phyloP scores from a whole-genome alignment of 2,888 invertebrate species.

The Archaeoteleia sp. region DNA sequence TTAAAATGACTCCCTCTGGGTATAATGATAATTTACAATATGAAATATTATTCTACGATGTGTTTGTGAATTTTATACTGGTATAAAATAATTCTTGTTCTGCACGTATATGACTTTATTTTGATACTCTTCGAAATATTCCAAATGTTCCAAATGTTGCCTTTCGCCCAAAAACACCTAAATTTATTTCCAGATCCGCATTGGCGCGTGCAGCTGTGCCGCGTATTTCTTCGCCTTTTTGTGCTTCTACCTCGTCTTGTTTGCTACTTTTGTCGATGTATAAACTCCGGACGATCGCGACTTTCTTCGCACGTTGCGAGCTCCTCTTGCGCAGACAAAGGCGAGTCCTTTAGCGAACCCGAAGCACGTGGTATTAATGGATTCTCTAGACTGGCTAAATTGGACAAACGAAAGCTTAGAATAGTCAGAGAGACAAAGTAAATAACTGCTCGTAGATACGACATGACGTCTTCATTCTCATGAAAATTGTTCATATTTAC shows the following conservation, averaged over 20 bases:
- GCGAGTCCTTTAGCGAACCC: slow-evolving; percentile 27
- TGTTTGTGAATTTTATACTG: too few species aligned
- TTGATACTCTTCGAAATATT: slow-evolving; percentile 11
- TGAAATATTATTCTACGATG: too few species aligned
- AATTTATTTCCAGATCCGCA: slow-evolving; percentile 34
- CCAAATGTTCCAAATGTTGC: too few species aligned
- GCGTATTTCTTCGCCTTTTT: slow-evolving; percentile 41
- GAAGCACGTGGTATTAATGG: slow-evolving; percentile 53
- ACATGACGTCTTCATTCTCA: slow-evolving; percentile 21
- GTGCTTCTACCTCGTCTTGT: slow-evolving; percentile 5
- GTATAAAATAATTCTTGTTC: too few species aligned
- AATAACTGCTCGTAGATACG: slow-evolving; percentile 16
- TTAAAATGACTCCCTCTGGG: too few species aligned
- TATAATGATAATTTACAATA: too few species aligned
- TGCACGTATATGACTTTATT: slow-evolving; percentile 23
- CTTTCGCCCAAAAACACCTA: slow-evolving; percentile 22
- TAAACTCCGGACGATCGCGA: slow-evolving; percentile 41
- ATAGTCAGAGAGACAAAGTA: slow-evolving; percentile 27
- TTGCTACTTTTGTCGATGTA: slow-evolving; percentile 17
- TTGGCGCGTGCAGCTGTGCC: slow-evolving; percentile 32
- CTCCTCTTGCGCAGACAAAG: slow-evolving; percentile 33
- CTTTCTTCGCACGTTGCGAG: slow-evolving; percentile 32
- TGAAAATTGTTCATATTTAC: slow-evolving; percentile 3
- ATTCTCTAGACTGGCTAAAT: slow-evolving; percentile 42
- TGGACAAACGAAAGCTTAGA: slow-evolving; percentile 32